Conservation (phyloP, 1,140 invertebrate species). For the Idris sp. region DNA sequence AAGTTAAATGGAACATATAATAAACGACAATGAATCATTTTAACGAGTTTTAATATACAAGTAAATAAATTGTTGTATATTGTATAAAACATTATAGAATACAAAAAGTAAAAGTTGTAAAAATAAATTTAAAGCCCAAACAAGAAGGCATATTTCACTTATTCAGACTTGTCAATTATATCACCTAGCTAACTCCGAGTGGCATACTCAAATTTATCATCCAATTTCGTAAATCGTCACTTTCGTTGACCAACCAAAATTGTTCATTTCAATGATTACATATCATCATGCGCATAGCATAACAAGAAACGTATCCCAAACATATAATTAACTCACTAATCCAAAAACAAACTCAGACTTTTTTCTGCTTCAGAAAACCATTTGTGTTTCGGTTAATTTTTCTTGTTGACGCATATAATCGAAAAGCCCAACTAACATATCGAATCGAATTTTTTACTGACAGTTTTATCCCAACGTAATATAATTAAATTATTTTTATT, state of each 20-base stretch:
- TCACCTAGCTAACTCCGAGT: neutral
- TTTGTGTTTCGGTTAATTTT: conserved; percentile 14
- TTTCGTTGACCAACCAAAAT: conserved; percentile 9
- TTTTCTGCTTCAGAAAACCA: conserved; percentile 7
- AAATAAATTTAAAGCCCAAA: no score
- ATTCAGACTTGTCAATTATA: conserved; percentile 1
- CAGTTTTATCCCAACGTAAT: conserved; percentile 13
- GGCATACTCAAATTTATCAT: neutral
- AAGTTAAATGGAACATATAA: no score
- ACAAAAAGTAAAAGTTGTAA: no score
- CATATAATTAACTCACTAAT: conserved; percentile 13
- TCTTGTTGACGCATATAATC: conserved; percentile 15
- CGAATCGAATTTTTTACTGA: conserved; percentile 10
- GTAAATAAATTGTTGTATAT: no score
- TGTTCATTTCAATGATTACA: conserved; percentile 17
- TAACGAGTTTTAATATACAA: no score
- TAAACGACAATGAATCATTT: no score
- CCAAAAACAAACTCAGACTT: conserved; percentile 19
- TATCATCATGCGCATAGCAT: conserved; percentile 14
- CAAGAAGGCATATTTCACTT: no score
- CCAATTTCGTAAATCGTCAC: conserved; percentile 12
- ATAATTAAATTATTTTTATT: no score
- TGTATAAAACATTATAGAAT: no score
- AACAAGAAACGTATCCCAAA: conserved; percentile 6
- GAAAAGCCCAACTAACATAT: conserved; percentile 1